phyloP scores from a whole-genome alignment of 2,888 invertebrate species.

The Nipponacmea schrenckii region DNA sequence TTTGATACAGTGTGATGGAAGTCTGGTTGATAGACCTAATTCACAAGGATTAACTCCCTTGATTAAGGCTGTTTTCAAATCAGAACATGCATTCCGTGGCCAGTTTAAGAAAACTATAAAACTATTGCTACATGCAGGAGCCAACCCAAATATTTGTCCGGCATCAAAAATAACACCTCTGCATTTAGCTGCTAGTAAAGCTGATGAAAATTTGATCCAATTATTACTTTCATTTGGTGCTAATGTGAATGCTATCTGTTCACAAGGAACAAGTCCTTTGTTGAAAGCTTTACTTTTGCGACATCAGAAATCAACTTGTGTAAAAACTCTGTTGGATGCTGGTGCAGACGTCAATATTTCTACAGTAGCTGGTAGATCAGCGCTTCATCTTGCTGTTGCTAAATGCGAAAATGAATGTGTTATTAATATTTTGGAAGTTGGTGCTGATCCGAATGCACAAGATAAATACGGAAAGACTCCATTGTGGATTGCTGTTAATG shows the following conservation, averaged over 20 bases:
- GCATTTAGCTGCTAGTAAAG: slow-evolving; percentile 57
- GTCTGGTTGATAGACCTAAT: slow-evolving; percentile 45
- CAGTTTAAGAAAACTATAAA: slow-evolving; percentile 45
- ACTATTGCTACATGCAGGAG: slow-evolving; percentile 41
- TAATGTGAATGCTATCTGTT: slow-evolving; percentile 48
- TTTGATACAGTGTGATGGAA: slow-evolving; percentile 37
- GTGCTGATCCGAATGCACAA: slow-evolving; percentile 47
- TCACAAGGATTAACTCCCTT: slow-evolving; percentile 53
- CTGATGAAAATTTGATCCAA: slow-evolving; percentile 42
- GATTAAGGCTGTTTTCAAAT: slow-evolving; percentile 47
- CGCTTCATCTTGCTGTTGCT: slow-evolving; percentile 54
- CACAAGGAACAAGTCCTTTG: slow-evolving; percentile 42
- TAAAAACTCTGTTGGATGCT: slow-evolving; percentile 47
- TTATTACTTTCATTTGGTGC: slow-evolving; percentile 48
- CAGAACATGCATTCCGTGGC: slow-evolving; percentile 42
- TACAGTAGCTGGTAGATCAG: slow-evolving; percentile 45
- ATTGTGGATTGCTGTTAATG: slow-evolving; percentile 56
- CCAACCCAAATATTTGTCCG: slow-evolving; percentile 50
- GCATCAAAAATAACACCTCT: slow-evolving; percentile 51
- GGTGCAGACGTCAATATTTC: slow-evolving; percentile 50
- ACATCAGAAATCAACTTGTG: slow-evolving; percentile 41
- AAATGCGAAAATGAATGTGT: slow-evolving; percentile 52
- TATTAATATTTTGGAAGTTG: slow-evolving; percentile 45
- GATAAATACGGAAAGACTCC: slow-evolving; percentile 54
- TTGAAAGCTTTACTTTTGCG: slow-evolving; percentile 42